Conservation (phyloP, 2,888 invertebrate genomes). For the Rhaphigaster nebulosa region DNA sequence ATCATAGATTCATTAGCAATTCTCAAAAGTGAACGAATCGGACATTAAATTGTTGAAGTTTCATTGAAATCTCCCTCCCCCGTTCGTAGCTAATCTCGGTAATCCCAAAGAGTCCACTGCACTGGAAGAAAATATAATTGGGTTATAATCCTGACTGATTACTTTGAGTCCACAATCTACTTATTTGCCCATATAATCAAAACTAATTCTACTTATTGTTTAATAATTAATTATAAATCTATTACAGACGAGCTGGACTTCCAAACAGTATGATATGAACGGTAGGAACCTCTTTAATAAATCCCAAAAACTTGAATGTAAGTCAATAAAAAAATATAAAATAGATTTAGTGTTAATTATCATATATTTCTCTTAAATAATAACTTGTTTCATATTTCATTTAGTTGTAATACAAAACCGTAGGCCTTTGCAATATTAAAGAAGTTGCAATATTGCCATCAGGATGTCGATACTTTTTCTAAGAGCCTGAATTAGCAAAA, state of each 20-base stretch:
- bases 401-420: no score
- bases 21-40: neutral
- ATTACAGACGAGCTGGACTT: neutral
- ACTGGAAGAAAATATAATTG: neutral
- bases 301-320: neutral
- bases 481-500: no score
- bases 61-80: neutral
- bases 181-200: neutral
- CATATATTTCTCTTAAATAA: no score
- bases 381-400: no score
- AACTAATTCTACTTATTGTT: neutral
- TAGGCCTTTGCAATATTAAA: no score
- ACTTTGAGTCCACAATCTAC: neutral
- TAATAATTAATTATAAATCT: neutral
- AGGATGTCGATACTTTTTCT: no score
- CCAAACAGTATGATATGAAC: neutral
- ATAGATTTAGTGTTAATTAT: no score
- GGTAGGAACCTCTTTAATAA: neutral
- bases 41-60: neutral
- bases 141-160: neutral
- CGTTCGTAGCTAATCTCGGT: neutral
- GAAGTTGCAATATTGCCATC: no score
- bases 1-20: no score
- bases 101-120: neutral
- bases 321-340: no score